Conservation (phyloP, 2,888 invertebrate species). For the Bhutanitis thaidina region DNA sequence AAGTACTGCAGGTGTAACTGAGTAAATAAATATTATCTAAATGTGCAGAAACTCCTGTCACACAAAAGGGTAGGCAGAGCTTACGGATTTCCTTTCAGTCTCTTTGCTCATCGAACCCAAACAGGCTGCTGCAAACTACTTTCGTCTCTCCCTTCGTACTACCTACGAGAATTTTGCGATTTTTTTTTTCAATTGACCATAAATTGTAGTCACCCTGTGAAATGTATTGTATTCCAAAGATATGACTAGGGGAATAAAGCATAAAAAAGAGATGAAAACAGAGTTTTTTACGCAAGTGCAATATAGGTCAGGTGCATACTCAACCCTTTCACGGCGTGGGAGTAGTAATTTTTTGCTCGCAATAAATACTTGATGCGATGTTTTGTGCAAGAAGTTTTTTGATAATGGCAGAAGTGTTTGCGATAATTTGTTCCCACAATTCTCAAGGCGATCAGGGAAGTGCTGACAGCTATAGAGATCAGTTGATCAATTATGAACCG, state of each 20-base stretch:
- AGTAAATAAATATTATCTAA: too few species aligned
- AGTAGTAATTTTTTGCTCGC: slow-evolving; percentile 57
- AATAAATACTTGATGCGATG: slow-evolving; percentile 35
- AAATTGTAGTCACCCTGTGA: slow-evolving; percentile 39
- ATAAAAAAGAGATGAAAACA: slow-evolving; percentile 69
- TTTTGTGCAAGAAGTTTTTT: slow-evolving; percentile 71
- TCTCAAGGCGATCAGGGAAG: slow-evolving; percentile 58
- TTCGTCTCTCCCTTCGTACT: too few species aligned
- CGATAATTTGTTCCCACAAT: slow-evolving; percentile 79
- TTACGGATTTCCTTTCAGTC: too few species aligned
- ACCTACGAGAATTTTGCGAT: too few species aligned
- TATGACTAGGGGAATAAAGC: slow-evolving; percentile 49
- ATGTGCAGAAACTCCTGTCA: too few species aligned
- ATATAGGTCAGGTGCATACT: slow-evolving; percentile 78
- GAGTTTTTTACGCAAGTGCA: slow-evolving; percentile 50
- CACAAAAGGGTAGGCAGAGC: too few species aligned
- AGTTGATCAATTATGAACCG: slow-evolving; percentile 52
- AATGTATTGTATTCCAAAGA: slow-evolving; percentile 47
- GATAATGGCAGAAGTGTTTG: slow-evolving; percentile 67
- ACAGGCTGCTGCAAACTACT: too few species aligned
- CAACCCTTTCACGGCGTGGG: slow-evolving; percentile 78
- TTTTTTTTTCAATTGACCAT: too few species aligned
- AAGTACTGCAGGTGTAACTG: too few species aligned
- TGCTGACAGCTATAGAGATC: slow-evolving; percentile 68
- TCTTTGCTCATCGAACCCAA: too few species aligned